These are phyloP conservation scores for Lutraria lutraria DNA, from an alignment of 2,888 invertebrate genomes.

Conservation along the genomic window DNA sequence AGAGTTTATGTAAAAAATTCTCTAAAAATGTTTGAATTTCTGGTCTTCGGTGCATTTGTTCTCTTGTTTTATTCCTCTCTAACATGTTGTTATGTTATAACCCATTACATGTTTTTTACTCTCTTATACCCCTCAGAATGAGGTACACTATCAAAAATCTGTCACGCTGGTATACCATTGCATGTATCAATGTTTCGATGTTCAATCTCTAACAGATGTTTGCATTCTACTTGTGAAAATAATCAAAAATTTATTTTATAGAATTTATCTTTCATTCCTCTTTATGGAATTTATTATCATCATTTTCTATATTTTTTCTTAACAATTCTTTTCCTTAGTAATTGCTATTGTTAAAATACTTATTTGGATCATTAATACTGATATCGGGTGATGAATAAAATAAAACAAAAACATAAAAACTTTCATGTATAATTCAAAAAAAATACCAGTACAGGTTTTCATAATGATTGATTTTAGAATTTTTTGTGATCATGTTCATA, in stretches of 20 bases:
- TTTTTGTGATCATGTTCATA: too few relatives aligned
- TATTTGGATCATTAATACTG: too few relatives aligned
- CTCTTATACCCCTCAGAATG: slow-evolving; percentile 37
- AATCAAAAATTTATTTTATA: not conserved
- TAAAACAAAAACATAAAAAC: too few relatives aligned
- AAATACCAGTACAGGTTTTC: too few relatives aligned
- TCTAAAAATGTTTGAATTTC: not conserved
- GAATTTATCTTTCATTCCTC: not conserved
- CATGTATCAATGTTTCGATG: slow-evolving; percentile 28
- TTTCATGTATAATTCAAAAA: too few relatives aligned
- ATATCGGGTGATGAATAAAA: too few relatives aligned
- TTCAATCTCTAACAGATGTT: not conserved
- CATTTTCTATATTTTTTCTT: too few relatives aligned
- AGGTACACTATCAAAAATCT: slow-evolving; percentile 29
- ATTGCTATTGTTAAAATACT: too few relatives aligned
- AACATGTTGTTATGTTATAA: slow-evolving; percentile 30
- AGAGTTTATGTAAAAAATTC: not conserved
- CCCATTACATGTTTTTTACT: slow-evolving; percentile 24
- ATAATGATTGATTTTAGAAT: too few relatives aligned
- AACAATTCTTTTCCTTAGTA: too few relatives aligned
- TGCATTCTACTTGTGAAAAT: not conserved
- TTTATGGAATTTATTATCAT: too few relatives aligned
- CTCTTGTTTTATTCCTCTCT: not conserved
- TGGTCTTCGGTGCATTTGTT: slow-evolving; percentile 3
- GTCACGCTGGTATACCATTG: slow-evolving; percentile 25